Base-by-base conservation (phyloP, 2,113 vertebrate species). In the Puffinus mauretanicus region DNA sequence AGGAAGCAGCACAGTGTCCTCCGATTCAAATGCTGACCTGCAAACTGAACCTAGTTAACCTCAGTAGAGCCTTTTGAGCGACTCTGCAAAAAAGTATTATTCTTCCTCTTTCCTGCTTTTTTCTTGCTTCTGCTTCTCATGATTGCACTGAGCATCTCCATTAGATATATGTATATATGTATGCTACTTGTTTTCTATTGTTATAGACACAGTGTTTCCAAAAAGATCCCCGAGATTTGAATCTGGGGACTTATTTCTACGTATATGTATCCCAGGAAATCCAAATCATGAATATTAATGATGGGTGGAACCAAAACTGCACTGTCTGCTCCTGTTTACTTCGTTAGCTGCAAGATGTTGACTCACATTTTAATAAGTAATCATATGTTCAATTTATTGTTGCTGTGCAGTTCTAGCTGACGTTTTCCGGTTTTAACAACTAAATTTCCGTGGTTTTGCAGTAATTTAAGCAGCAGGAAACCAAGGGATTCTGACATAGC, bases 321-420 rank as follows among this genome's bases (percentile, higher is more conserved):
- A 58, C 79, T 44, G 49, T 51, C 46, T 58, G 69, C 32, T 86
- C 66, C 73, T 71, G 62, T 93, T 92, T 26, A 24, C 64, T 93
- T 96, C 78, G 81, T 95, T 90, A 94, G 88, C 82, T 76, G 40
- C 78, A 88, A 82, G 55, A 76, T 36, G 82, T 93, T 82, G 86
- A 95, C 88, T 97, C 92, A 73, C 91, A 70, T 92, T 92, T 96
- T 93, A 88, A 42, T 73, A 97, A 96, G 84, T 87, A 97, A 98
- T 92, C 90, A 73, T 46, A 83, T 26, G 49, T 93, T 90, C 80
- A 58, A 72, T 73, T 69, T 84, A 91, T 60, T 93, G 72, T 82
- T 93, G 86, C 46, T 83, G 42, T 55, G 77, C 42, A 90, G 86
- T 69, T 94, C 64, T 44, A 96, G 72, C 78, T 96, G 95, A 86